These are phyloP conservation scores for Chamaea fasciata DNA, from an alignment of 2,113 vertebrate species.

Conservation along the genomic window DNA sequence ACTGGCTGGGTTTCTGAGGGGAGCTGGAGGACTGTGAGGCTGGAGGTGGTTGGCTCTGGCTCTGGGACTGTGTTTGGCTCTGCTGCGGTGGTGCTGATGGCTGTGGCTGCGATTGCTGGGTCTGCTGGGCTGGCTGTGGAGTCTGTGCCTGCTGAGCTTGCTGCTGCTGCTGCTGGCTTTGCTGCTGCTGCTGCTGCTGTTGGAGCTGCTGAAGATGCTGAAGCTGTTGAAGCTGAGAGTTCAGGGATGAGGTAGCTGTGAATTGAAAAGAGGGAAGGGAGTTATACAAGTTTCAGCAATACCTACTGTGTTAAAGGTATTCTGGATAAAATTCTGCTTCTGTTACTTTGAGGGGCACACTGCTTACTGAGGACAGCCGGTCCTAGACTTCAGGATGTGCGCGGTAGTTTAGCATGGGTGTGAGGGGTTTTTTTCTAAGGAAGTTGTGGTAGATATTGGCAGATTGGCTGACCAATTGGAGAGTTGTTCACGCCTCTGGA, in stretches of 20 bases:
- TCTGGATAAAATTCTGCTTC: not conserved
- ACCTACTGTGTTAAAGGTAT: not conserved
- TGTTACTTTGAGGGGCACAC: not conserved
- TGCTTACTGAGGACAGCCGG: not conserved
- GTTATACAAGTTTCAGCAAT: not conserved
- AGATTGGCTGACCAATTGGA: too few species aligned
- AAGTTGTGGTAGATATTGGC: too few species aligned
- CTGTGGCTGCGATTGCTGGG: conserved; percentile 64
- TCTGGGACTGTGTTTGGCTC: conserved; percentile 76
- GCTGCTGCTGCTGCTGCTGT: conserved; percentile 82
- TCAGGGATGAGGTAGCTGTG: conserved; percentile 98
- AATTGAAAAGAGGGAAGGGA: conserved; percentile 39
- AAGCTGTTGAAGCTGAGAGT: conserved; percentile 96
- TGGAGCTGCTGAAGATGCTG: conserved; percentile 97
- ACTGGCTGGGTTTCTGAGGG: conserved; percentile 87
- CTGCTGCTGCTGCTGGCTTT: conserved; percentile 62
- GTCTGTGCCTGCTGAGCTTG: conserved; percentile 67
- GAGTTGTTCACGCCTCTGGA: too few species aligned
- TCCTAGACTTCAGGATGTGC: not conserved
- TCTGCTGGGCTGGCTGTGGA: conserved; percentile 65
- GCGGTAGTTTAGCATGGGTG: too few species aligned
- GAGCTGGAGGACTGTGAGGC: conserved; percentile 81
- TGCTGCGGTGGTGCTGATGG: conserved; percentile 65
- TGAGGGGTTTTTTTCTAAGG: too few species aligned
- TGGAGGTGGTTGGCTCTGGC: conserved; percentile 75